Conservation (phyloP, 1,140 invertebrate genomes). For the Drosophila parabipectinata region DNA sequence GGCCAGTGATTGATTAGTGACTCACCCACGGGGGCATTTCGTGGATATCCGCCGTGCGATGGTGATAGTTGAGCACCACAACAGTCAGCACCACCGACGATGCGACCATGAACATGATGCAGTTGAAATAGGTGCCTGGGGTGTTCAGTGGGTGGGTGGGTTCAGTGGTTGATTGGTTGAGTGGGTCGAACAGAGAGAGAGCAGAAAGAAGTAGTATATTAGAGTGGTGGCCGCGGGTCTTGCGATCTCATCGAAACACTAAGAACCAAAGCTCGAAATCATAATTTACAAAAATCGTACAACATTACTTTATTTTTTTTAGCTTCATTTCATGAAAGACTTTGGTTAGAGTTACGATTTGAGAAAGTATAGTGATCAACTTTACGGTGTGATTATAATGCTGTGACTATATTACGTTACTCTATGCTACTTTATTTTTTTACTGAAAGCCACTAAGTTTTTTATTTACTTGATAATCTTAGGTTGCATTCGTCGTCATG, state of each 20-base stretch:
- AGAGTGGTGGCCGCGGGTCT: constrained; percentile 29
- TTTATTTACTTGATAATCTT: constrained; percentile 22
- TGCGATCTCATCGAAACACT: constrained; percentile 60
- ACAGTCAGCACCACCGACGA: constrained; percentile 99
- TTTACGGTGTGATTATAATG: constrained; percentile 60
- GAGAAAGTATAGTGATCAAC: constrained; percentile 58
- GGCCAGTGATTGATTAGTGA: constrained; percentile 48
- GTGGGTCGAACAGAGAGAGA: constrained; percentile 36
- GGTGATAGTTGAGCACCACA: constrained; percentile 99
- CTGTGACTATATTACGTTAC: constrained; percentile 45
- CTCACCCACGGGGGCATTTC: constrained; percentile 98
- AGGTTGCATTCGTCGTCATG: constrained; percentile 31
- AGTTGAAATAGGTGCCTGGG: constrained; percentile 99
- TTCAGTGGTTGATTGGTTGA: constrained; percentile 19
- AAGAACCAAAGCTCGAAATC: constrained; percentile 69
- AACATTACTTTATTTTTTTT: constrained; percentile 65
- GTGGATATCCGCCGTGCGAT: constrained; percentile 97
- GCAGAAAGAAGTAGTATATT: constrained; percentile 52
- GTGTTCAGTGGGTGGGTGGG: constrained; percentile 5
- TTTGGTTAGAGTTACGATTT: constrained; percentile 50
- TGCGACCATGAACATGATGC: constrained; percentile 99
- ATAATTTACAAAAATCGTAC: constrained; percentile 63
- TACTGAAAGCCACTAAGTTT: constrained; percentile 32
- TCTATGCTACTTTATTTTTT: constrained; percentile 14
- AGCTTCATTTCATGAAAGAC: constrained; percentile 56